Evolutionary conservation across 2,888 invertebrate species (phyloP).

Genomic region (Drosophila subquinaria): DNA sequence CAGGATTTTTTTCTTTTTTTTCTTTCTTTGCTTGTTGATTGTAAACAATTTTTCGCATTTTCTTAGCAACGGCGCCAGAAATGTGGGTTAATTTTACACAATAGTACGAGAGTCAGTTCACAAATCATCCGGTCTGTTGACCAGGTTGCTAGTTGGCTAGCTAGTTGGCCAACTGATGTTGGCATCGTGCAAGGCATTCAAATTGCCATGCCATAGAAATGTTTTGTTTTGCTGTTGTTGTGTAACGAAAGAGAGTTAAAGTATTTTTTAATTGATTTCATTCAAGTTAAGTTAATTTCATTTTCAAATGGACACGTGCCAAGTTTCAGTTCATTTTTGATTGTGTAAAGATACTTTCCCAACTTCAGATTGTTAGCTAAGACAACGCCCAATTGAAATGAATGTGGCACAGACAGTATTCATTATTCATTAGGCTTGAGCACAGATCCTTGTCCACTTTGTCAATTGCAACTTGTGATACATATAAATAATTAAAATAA

Average conservation of each 20-base stretch:
- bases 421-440: conserved; percentile 63
- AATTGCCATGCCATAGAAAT: conserved; percentile 67
- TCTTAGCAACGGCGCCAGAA: conserved; percentile 34
- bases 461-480: conserved; percentile 66
- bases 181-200: conserved; percentile 74
- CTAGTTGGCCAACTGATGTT: conserved; percentile 25
- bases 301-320: conserved; percentile 66
- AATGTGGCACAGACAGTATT: conserved; percentile 43
- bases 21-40: conserved; percentile 25
- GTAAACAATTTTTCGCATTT: conserved; percentile 55
- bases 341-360: conserved; percentile 61
- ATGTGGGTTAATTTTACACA: conserved; percentile 57
- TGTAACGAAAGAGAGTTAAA: conserved; percentile 48
- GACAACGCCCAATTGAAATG: conserved; percentile 42
- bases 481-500: conserved; percentile 77
- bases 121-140: conserved; percentile 51
- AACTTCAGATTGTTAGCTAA: conserved; percentile 11
- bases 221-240: conserved; percentile 37
- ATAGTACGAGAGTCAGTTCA: conserved; percentile 37
- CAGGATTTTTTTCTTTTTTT: conserved; percentile 43
- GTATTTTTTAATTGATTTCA: conserved; percentile 67
- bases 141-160: background rate
- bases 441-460: conserved; percentile 78
- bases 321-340: conserved; percentile 14
- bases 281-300: conserved; percentile 44